Conservation (phyloP, 2,797 vertebrate species). For the Tympanoctomys barrerae region DNA sequence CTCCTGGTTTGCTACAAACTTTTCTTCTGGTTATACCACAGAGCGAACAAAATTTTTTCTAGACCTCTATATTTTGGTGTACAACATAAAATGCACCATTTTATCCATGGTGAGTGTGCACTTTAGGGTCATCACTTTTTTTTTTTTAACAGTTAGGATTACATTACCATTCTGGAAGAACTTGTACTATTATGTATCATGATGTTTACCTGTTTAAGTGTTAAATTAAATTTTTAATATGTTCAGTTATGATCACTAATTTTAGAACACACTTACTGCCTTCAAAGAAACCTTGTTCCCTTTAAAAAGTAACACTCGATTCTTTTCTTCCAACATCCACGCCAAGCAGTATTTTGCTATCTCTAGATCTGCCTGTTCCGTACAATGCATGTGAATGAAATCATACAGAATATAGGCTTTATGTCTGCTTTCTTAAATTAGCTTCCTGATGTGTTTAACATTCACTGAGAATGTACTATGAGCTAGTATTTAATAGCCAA, state of each 20-base stretch:
- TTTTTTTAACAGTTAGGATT: background rate
- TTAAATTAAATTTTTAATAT: background rate
- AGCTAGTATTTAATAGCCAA: background rate
- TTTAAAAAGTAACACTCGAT: background rate
- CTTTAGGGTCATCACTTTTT: background rate
- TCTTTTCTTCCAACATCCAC: background rate
- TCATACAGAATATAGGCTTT: background rate
- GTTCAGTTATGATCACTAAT: background rate
- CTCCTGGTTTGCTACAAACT: background rate
- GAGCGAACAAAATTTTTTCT: slow-evolving; percentile 11
- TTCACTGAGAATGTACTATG: background rate
- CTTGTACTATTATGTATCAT: background rate
- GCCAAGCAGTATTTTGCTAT: background rate
- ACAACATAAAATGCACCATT: background rate
- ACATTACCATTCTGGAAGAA: slow-evolving; percentile 17
- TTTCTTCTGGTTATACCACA: background rate
- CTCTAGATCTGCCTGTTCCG: background rate
- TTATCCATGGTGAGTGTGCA: background rate
- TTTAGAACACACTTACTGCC: background rate
- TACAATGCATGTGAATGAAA: background rate
- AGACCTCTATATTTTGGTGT: background rate
- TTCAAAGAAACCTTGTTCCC: background rate
- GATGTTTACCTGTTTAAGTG: background rate
- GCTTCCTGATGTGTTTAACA: background rate
- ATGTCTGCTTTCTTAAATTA: background rate